phyloP scores from a whole-genome alignment of 2,113 vertebrate genomes.

The Clupea harengus region DNA sequence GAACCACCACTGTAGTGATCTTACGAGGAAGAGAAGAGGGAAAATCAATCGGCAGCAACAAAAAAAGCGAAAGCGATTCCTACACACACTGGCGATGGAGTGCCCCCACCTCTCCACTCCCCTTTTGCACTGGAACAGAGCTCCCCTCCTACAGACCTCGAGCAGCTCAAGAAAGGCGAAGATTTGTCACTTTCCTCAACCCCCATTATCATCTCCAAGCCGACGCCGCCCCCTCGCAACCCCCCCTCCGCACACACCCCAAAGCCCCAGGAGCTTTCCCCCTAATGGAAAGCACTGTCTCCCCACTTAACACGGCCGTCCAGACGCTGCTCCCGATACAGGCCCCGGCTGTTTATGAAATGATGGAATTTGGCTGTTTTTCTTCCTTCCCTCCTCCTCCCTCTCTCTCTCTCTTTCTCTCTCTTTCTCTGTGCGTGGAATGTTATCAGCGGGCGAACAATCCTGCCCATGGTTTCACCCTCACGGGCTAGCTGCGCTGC shows the following conservation, averaged over 20 bases:
- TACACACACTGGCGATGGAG: background rate
- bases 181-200: slow-evolving; percentile 74
- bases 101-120: slow-evolving; percentile 39
- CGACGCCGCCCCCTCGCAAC: background rate
- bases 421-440: slow-evolving; percentile 72
- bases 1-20: background rate
- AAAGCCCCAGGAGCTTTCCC: slow-evolving; percentile 24
- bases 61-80: background rate
- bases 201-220: background rate
- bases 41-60: background rate
- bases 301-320: slow-evolving; percentile 82
- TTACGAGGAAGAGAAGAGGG: background rate
- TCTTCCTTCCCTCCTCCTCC: background rate
- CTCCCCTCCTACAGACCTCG: slow-evolving; percentile 66
- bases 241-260: background rate
- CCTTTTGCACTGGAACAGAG: background rate
- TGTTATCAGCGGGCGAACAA: slow-evolving; percentile 92
- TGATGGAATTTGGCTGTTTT: slow-evolving; percentile 90
- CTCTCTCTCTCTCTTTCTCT: background rate
- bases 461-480: slow-evolving; percentile 89
- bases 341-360: slow-evolving; percentile 89
- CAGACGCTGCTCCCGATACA: slow-evolving; percentile 81
- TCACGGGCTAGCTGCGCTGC: slow-evolving; percentile 88
- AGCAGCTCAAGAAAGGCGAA: slow-evolving; percentile 83
- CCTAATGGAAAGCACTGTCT: slow-evolving; percentile 87